phyloP scores from a whole-genome alignment of 1,140 invertebrate species.

The Aphis craccivora region DNA sequence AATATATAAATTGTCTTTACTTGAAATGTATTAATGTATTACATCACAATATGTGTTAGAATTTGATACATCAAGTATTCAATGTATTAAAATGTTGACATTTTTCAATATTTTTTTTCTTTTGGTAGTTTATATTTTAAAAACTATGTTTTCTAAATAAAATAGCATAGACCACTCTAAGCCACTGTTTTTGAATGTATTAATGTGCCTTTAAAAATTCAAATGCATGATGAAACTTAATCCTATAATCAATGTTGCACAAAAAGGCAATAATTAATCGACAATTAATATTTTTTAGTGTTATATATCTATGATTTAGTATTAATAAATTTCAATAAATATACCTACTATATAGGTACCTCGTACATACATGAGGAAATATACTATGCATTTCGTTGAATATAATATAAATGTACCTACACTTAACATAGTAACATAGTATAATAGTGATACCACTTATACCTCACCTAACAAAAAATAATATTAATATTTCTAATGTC shows the following conservation, averaged over 20 bases:
- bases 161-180: neutral
- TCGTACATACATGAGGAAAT: neutral
- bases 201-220: neutral
- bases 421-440: neutral
- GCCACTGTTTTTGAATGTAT: neutral
- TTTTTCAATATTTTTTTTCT: neutral
- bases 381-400: neutral
- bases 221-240: neutral
- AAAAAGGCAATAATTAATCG: neutral
- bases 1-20: no score
- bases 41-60: no score
- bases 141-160: neutral
- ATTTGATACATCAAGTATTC: neutral
- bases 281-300: neutral
- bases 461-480: neutral
- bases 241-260: neutral
- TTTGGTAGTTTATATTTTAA: neutral
- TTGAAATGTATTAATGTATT: neutral
- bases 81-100: neutral
- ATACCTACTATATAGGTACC: neutral
- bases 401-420: neutral
- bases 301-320: neutral
- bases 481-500: neutral
- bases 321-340: neutral
- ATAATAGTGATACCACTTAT: no score